A percentile compares a stretch with the other conserved stretches of the same genome.
These are phyloP conservation scores for Columbina picui DNA, from an alignment of 2,113 vertebrate species.

Conservation along the genomic window DNA sequence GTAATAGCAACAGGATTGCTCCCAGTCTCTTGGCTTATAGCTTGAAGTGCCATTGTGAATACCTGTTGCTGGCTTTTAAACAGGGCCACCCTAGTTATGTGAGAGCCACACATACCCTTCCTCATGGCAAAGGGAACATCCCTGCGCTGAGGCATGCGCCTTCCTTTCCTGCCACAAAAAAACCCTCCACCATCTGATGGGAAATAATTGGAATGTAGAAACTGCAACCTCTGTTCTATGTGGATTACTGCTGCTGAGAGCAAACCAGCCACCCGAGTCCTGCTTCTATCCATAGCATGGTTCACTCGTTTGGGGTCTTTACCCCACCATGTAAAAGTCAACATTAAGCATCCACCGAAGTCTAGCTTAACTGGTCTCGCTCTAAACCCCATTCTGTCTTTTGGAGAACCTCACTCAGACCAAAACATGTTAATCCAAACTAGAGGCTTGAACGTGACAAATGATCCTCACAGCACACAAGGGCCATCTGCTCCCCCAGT, in stretches of 20 bases:
- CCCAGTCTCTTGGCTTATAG: neutral
- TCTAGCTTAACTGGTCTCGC: neutral
- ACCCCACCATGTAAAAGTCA: neutral
- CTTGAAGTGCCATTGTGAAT: accelerated
- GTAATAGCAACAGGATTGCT: neutral
- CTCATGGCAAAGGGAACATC: neutral
- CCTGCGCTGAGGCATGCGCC: accelerated
- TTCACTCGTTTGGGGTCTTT: neutral
- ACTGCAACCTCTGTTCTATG: neutral
- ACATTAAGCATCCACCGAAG: neutral
- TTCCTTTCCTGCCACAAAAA: neutral
- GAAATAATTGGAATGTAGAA: neutral
- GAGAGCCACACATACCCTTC: accelerated
- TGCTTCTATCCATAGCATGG: neutral
- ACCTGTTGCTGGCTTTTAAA: neutral
- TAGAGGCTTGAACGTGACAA: accelerated
- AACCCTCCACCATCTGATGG: accelerated
- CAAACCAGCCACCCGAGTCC: neutral
- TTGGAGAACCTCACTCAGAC: neutral
- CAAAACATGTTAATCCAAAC: neutral
- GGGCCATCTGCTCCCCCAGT: accelerated
- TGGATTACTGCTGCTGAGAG: neutral
- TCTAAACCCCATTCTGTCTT: neutral
- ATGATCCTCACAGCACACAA: accelerated
- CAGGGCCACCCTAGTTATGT: accelerated